Evolutionary conservation across 2,888 invertebrate species (phyloP), one percentile per base, ranked within the genome.

Genomic region (Horisme vitalbata): DNA sequence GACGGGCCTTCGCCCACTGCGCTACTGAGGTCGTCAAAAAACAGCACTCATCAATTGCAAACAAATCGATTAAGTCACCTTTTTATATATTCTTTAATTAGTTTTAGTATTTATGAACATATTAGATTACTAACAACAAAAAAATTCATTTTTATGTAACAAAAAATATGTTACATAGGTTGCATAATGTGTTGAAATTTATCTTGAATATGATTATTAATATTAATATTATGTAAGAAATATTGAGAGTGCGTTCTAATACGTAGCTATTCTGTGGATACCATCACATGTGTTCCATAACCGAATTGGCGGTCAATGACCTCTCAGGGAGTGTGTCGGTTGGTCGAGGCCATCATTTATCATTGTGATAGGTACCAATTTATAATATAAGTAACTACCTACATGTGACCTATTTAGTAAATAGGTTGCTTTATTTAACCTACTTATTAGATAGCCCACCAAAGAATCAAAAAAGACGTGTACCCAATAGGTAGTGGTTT

Each of bases 261-360:
- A n/a, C n/a, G n/a, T n/a, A n/a, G n/a, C n/a, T n/a, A n/a, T n/a
- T n/a, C n/a, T n/a, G n/a, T n/a, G 4, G 18, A 18, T 38, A 37
- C 44, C 43, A 31, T 20, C 59, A 60, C 41, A 64, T 55, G 57
- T 58, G 70, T 75, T 71, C 75, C 76, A 77, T 79, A 84, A 77
- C 82, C 82, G 75, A 88, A 85, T 83, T 83, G 59, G 64, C 65
- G 85, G 80, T 73, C 86, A 69, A 70, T 67, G 83, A 84, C 76
- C 85, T 68, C 60, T 45, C 55, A 63, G 74, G 73, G 74, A 87
- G 80, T 87, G 78, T 86, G 88, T 88, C 84, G 81, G 77, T 86
- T 82, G 87, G 88, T 87, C 88, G 87, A 87, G 88, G 87, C 78
- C 87, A 63, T 51, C 78, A 69, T 83, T 75, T 75, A 79, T 85